These are phyloP conservation scores for Xenops minutus DNA, from an alignment of 2,797 vertebrate genomes.

Conservation along the genomic window DNA sequence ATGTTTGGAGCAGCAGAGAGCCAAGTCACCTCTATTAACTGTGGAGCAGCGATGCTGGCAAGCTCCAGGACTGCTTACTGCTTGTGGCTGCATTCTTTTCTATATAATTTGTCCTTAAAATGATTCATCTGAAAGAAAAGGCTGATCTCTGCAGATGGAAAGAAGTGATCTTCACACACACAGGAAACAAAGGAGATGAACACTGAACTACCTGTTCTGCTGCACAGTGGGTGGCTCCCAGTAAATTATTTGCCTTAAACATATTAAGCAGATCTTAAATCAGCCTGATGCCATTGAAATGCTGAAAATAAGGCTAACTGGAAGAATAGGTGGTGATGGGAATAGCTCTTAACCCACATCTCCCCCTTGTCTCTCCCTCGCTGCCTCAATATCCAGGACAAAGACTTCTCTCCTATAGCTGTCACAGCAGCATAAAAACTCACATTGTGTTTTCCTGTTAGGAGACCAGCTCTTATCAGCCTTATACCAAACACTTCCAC, in stretches of 20 bases:
- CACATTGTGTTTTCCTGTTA: fast-evolving
- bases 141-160: neutral
- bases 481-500: neutral
- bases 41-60: fast-evolving
- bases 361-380: too few relatives aligned
- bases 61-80: neutral
- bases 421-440: fast-evolving
- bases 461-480: neutral
- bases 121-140: neutral
- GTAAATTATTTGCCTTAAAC: neutral
- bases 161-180: neutral
- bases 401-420: neutral
- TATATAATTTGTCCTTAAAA: neutral
- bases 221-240: neutral
- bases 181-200: neutral
- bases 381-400: fast-evolving
- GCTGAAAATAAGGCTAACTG: neutral
- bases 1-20: neutral
- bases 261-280: neutral
- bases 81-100: neutral
- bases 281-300: neutral
- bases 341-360: fast-evolving
- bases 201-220: neutral
- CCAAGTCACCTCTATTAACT: neutral
- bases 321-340: neutral